phyloP scores from a whole-genome alignment of 2,888 invertebrate species.

The Liodrosophila aerea region DNA sequence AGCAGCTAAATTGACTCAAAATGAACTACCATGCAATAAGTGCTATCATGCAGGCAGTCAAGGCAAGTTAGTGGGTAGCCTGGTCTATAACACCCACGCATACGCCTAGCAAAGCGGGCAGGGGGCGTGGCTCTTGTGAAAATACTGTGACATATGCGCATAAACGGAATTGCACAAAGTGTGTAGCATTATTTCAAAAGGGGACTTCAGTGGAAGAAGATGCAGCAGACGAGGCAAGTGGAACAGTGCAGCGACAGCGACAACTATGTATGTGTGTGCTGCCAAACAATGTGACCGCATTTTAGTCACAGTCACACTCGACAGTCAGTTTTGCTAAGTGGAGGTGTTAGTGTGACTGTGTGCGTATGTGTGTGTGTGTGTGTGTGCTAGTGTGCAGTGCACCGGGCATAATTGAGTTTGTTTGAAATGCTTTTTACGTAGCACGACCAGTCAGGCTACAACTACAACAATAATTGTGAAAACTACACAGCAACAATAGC shows the following conservation, averaged over 20 bases:
- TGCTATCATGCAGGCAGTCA: slow-evolving; percentile 7
- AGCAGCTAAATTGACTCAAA: slow-evolving; percentile 71
- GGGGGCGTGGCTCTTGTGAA: slow-evolving; percentile 43
- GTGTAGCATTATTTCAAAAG: slow-evolving; percentile 37
- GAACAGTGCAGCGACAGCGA: not conserved
- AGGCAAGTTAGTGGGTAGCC: slow-evolving; percentile 20
- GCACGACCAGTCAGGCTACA: slow-evolving; percentile 52
- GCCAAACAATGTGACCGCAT: slow-evolving; percentile 79
- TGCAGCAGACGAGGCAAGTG: slow-evolving; percentile 3
- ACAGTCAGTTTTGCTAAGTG: slow-evolving; percentile 28
- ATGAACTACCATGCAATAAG: slow-evolving; percentile 44
- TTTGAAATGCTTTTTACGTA: slow-evolving; percentile 76
- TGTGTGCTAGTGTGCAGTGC: slow-evolving; percentile 60
- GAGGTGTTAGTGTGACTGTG: slow-evolving; percentile 33
- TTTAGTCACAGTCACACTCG: slow-evolving; percentile 75
- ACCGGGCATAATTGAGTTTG: slow-evolving; percentile 76
- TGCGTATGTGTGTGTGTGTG: slow-evolving; percentile 11
- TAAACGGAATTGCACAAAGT: slow-evolving; percentile 56
- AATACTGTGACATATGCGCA: slow-evolving; percentile 74
- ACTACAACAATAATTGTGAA: slow-evolving; percentile 18
- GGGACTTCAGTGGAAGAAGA: not conserved
- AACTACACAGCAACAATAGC: slow-evolving; percentile 24
- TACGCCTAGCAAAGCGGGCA: slow-evolving; percentile 2
- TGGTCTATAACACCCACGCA: slow-evolving; percentile 38
- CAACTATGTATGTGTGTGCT: slow-evolving; percentile 33